Evolutionary conservation across 2,113 vertebrate genomes (phyloP).

Genomic region (Amia ocellicauda): DNA sequence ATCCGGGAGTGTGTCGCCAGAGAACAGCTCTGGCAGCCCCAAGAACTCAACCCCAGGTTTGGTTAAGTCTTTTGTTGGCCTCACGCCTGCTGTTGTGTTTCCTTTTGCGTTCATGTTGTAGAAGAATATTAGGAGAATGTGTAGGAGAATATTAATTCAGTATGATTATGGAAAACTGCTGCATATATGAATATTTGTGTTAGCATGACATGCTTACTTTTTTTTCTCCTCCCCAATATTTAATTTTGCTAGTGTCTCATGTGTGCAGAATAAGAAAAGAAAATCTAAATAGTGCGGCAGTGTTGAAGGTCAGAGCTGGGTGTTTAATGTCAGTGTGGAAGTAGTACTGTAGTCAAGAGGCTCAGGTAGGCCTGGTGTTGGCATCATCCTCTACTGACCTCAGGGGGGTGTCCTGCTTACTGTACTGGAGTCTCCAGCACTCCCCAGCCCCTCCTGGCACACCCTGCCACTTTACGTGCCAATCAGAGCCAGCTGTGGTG

Average conservation of each 20-base stretch:
- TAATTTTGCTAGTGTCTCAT: not conserved
- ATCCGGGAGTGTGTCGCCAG: slow-evolving; percentile 65
- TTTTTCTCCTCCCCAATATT: not conserved
- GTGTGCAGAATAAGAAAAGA: not conserved
- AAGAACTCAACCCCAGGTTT: slow-evolving; percentile 57
- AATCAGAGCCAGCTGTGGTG: no score
- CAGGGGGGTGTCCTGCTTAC: no score
- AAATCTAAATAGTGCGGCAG: not conserved
- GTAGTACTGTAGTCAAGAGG: no score
- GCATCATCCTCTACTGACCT: no score
- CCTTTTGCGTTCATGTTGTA: not conserved
- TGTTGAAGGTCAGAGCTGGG: not conserved
- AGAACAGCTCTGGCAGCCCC: slow-evolving; percentile 58
- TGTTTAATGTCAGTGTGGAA: not conserved
- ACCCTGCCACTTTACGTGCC: no score
- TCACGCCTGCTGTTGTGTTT: no score
- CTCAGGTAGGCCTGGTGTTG: no score
- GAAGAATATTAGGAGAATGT: not conserved
- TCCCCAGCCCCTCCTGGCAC: no score
- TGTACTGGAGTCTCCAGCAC: no score
- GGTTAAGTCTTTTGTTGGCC: no score
- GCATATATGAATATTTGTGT: not conserved
- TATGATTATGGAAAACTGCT: not conserved
- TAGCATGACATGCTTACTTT: not conserved
- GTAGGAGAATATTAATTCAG: not conserved